Evolutionary conservation across 2,113 vertebrate species (phyloP), one percentile per base, ranked within the genome.

Genomic region (Macheiramphus alcinus): DNA sequence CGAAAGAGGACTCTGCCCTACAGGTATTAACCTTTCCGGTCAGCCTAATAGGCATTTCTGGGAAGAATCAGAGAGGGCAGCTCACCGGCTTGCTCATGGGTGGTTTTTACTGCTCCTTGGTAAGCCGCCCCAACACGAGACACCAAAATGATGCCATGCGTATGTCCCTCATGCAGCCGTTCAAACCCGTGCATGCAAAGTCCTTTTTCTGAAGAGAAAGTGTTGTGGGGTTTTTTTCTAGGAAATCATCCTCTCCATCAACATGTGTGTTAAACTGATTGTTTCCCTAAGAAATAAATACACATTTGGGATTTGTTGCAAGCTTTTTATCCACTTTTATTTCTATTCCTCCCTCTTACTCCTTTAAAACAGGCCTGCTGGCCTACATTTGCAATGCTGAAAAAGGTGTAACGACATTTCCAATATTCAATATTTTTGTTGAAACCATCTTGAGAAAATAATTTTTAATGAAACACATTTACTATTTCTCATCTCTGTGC

Each of bases 381-480:
- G 38, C 88, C 78, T 80, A 81, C 36, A 88, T 74, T 83, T 88
- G n/a, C 36, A 56, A 43, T 71, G 67, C 52, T 78, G 61, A 80
- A 86, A 75, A 66, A 94, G 62, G 56, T 84, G 36, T 52, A 90
- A 84, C 0, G 1, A 45, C 40, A 79, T 89, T 87, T 84, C 36
- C 61, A 87, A 45, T 72, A 65, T 65, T 88, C 56, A 94, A 86
- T 86, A 79, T 95, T 95, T 94, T 94, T 92, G 50, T 56, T 88
- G 38, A 95, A 92, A 84, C 20, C 38, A 36, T 83, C 88, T 93
- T 74, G 55, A 95, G 50, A 92, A 95, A 95, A 87, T 80, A 91
- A 52, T 78, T 94, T 90, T 93, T 88, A 92, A 92, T 94, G 85
- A 92, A 97, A 91, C 68, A 87, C 83, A 65, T 92, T 86, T 94